These are phyloP conservation scores for Cairina moschata DNA, from an alignment of 2,113 vertebrate genomes.

Conservation along the genomic window DNA sequence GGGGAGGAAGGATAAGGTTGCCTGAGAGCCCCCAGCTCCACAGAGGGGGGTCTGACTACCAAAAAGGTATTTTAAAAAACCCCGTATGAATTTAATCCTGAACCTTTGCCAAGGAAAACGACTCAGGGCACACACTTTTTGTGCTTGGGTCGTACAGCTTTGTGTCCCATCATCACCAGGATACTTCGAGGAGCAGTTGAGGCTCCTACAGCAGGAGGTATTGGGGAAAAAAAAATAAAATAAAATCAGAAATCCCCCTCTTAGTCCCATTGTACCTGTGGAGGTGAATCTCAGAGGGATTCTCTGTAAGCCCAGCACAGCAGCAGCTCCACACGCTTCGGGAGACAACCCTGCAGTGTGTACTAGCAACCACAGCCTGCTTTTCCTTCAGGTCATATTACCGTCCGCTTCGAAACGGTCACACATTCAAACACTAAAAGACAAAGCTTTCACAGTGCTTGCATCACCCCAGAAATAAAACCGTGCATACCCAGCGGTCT, in stretches of 20 bases:
- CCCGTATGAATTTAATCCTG: accelerated
- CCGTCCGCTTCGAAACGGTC: background rate
- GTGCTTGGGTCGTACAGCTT: background rate
- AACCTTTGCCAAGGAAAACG: accelerated
- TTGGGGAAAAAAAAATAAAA: background rate
- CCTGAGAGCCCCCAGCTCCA: accelerated
- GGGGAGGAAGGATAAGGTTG: background rate
- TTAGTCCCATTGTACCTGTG: background rate
- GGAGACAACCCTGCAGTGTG: background rate
- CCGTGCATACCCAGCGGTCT: background rate
- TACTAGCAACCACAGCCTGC: background rate
- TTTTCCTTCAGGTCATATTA: background rate
- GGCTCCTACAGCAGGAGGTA: accelerated
- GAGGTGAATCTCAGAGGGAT: accelerated
- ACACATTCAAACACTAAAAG: background rate
- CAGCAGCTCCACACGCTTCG: accelerated
- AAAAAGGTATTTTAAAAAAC: background rate
- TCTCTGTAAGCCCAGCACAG: accelerated
- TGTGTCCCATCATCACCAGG: accelerated
- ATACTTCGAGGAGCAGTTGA: background rate
- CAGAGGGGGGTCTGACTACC: background rate
- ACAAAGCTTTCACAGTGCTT: background rate
- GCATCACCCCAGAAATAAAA: background rate
- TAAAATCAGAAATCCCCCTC: background rate
- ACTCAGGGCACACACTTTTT: accelerated